Conservation (phyloP, 2,888 invertebrate genomes). For the Neoaliturus tenellus region DNA sequence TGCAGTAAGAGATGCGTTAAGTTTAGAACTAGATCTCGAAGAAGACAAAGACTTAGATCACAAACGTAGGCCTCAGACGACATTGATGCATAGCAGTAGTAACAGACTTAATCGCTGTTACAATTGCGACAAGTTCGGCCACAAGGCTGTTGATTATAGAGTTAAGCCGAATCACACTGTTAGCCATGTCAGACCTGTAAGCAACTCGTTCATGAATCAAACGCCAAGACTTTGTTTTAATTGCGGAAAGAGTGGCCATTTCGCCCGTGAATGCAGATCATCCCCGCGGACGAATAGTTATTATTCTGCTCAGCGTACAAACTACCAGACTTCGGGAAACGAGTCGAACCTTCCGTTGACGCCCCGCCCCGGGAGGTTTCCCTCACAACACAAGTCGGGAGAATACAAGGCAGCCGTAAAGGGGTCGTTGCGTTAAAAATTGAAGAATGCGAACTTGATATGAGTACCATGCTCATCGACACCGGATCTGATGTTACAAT, state of each 20-base stretch:
- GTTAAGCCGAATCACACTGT: not conserved
- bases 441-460: not conserved
- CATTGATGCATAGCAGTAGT: not conserved
- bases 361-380: conserved; percentile 5
- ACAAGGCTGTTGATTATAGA: not conserved
- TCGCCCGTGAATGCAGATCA: not conserved
- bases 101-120: not conserved
- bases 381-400: not conserved
- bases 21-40: not conserved
- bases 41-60: not conserved
- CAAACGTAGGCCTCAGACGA: not conserved
- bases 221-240: not conserved
- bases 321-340: conserved; percentile 1
- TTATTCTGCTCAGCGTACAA: not conserved
- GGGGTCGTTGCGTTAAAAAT: not conserved
- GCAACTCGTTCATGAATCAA: not conserved
- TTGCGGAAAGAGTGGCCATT: conserved; percentile 19
- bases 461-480: conserved; percentile 17
- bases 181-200: not conserved
- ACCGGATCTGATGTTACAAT: conserved; percentile 11
- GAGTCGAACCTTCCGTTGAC: not conserved
- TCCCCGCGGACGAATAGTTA: not conserved
- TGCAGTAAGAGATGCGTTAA: conserved; percentile 23
- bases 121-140: not conserved
- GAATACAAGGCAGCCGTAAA: conserved; percentile 4